phyloP scores from a whole-genome alignment of 2,797 vertebrate genomes.

The Oceanodroma leucorhoa region DNA sequence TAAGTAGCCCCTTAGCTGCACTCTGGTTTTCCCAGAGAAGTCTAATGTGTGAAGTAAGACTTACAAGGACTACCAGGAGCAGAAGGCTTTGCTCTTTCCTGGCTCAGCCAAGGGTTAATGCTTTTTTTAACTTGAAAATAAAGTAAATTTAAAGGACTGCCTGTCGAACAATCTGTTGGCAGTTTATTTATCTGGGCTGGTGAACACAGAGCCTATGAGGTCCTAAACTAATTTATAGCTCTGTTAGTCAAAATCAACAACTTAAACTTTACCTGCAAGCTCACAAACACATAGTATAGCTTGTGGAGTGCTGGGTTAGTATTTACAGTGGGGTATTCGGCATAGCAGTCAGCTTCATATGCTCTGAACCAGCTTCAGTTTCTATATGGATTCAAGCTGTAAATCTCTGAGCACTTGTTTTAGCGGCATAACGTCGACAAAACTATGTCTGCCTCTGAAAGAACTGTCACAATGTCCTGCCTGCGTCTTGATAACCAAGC shows the following conservation, averaged over 20 bases:
- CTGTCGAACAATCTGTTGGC: not conserved
- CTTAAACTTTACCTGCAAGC: not conserved
- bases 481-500: not conserved
- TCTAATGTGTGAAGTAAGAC: not conserved
- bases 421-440: not conserved
- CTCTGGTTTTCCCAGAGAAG: not conserved
- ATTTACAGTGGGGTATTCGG: not conserved
- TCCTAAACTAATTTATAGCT: not conserved
- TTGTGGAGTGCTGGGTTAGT: not conserved
- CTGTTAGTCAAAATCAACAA: conserved; percentile 31
- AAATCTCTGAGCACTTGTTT: not conserved
- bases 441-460: not conserved
- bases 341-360: not conserved
- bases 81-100: not conserved
- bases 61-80: not conserved
- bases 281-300: not conserved
- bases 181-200: not conserved
- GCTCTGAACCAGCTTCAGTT: not conserved
- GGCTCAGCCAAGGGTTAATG: not conserved
- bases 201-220: not conserved
- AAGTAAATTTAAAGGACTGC: not conserved
- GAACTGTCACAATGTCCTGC: not conserved
- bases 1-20: not conserved
- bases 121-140: not conserved
- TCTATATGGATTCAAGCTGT: not conserved